These are phyloP conservation scores for Dysmachus trigonus DNA, from an alignment of 2,888 invertebrate genomes.

Conservation along the genomic window DNA sequence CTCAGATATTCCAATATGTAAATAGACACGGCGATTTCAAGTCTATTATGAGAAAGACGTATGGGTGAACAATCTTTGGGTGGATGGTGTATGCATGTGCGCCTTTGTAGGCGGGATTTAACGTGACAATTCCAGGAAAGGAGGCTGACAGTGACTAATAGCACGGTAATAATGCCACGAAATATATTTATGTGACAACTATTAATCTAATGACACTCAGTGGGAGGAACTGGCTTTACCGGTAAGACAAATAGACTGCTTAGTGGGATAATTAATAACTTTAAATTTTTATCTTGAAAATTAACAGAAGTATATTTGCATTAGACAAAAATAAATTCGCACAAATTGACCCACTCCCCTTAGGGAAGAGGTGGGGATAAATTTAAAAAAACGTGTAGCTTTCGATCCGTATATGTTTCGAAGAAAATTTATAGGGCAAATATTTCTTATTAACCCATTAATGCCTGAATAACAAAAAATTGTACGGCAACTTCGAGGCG, in stretches of 20 bases:
- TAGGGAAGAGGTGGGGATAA: too few relatives aligned
- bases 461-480: too few relatives aligned
- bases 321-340: too few relatives aligned
- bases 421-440: too few relatives aligned
- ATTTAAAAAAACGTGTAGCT: too few relatives aligned
- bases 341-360: too few relatives aligned
- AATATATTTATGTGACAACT: constrained; percentile 35
- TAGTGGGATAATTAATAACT: not conserved
- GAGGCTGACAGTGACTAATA: constrained; percentile 33
- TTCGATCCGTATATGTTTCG: too few relatives aligned
- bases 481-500: too few relatives aligned
- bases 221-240: not conserved
- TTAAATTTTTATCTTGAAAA: not conserved
- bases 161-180: not conserved
- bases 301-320: not conserved
- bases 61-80: not conserved
- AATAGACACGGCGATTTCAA: not conserved
- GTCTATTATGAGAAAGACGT: not conserved
- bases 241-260: not conserved
- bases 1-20: constrained; percentile 23
- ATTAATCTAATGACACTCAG: constrained; percentile 5
- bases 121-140: constrained; percentile 31
- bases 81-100: not conserved
- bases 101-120: not conserved
- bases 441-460: too few relatives aligned